Conservation (phyloP, 2,797 vertebrate genomes). For the Scyliorhinus canicula region DNA sequence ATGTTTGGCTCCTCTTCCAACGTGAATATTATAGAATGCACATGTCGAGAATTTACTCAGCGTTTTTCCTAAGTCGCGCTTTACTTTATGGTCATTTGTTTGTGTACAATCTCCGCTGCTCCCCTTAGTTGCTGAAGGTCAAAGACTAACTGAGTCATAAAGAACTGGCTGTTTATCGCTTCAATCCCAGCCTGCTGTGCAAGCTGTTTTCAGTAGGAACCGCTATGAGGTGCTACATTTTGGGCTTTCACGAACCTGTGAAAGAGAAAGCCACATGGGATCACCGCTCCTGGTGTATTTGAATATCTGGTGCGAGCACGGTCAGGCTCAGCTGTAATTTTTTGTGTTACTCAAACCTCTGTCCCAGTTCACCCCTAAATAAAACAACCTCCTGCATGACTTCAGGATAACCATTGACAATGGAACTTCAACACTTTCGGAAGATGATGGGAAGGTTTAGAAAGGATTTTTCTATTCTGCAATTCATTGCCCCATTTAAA, state of each 20-base stretch:
- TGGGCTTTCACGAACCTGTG: not conserved
- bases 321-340: not conserved
- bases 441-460: not conserved
- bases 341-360: not conserved
- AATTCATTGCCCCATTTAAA: not conserved
- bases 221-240: not conserved
- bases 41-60: not conserved
- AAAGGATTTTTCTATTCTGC: not conserved
- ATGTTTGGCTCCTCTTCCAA: not conserved
- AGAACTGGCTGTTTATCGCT: not conserved
- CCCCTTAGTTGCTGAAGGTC: not conserved
- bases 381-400: not conserved
- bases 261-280: not conserved
- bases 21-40: not conserved
- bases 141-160: not conserved
- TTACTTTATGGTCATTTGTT: not conserved
- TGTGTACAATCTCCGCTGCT: not conserved
- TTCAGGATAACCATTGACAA: not conserved
- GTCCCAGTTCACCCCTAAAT: not conserved
- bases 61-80: not conserved
- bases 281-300: not conserved
- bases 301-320: not conserved
- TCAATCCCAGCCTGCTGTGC: not conserved
- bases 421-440: not conserved
- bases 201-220: not conserved